Evolutionary conservation across 2,888 invertebrate species (phyloP), one percentile per base, ranked within the genome.

Genomic region (Salpingus planirostris): DNA sequence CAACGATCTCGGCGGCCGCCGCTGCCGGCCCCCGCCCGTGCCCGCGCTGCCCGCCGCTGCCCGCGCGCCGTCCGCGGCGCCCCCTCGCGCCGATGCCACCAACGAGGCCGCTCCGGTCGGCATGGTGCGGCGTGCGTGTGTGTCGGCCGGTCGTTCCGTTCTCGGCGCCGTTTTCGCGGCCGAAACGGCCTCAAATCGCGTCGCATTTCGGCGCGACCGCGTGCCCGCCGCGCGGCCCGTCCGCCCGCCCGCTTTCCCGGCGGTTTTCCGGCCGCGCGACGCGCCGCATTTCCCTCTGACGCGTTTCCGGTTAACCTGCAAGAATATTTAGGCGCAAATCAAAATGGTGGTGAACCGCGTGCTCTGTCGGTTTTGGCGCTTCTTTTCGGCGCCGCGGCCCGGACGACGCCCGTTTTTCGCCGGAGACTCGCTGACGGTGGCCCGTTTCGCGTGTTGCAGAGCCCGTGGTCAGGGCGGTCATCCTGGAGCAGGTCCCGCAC

Each of bases 401-500:
- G 5, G 18, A 8, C 18, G 18, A 5, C 8, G 18, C 8, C 18
- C 5, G 5, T 5, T 18, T 18, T 18, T 18, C 18, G 18, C 5
- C 8, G 5, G 18, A 18, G 18, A 8, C 18, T 18, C 6, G 18
- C 26, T n/a, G 29, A 11, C 14, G 3, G 10, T 23, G 5, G 14
- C 7, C 15, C 30, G 21, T 21, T 29, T 24, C 23, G 7, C 18
- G 15, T 8, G 11, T 18, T 36, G 21, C 67, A 80, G 80, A 79
- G 51, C 64, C 69, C 13, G 62, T 68, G 35, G 72, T 80, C 11
- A 66, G 76, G 36, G 68, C 70, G 13, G 76, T 77, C 50, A 55
- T 81, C 50, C 69, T 80, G 59, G 76, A 80, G 50, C 78, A 79
- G 50, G 66, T 82, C 30, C 78, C 80, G 4, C 72, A 75, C 47